Base-by-base conservation (phyloP, 1,140 invertebrate genomes). In the Contarinia nasturtii region DNA sequence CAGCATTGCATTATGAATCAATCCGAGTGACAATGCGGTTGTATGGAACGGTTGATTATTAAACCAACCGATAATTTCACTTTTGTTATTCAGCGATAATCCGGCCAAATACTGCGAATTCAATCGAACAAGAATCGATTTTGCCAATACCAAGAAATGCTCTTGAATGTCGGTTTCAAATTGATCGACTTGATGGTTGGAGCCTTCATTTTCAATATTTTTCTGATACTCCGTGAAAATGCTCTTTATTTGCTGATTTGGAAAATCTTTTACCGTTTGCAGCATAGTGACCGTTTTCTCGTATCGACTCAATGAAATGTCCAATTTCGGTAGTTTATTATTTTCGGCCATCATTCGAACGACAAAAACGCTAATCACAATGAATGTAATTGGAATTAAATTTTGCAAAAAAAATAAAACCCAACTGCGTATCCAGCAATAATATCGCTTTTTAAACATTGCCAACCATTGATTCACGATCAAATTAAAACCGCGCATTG, bases 11-110 rank as follows among this genome's bases (percentile, higher is more conserved):
- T 76, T 73, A 48, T 76, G 68, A 1, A 76, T 59, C 14, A 73
- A 55, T 17, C 69, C 67, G 18, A 82, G 55, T 0, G 76, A 60
- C 3, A 79, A 67, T 0, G 74, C 70, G 2, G 75, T 66, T 19
- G 76, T 70, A 57, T 86, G 82, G 55, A 71, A 79, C 0, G 82
- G 66, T 34, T 71, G 71, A 51, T 71, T 73, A 50, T 75, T 75
- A 54, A 73, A 73, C 70, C 72, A 76, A 18, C 65, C 69, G 0
- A 61, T 69, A 5, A 70, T 62, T 8, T 54, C 57, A 27, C 57
- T 54, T 0, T 53, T 52, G 0, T 49, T 33, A 0, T 53, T 52
- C 40, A 67, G 60, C 8, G 71, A 65, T 0, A 64, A 67, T 1
- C 66, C 74, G 1, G 67, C 58, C 19, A 75, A 53, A 47, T 69